Conservation (phyloP, 2,797 vertebrate genomes). For the Cossypha dichroa region DNA sequence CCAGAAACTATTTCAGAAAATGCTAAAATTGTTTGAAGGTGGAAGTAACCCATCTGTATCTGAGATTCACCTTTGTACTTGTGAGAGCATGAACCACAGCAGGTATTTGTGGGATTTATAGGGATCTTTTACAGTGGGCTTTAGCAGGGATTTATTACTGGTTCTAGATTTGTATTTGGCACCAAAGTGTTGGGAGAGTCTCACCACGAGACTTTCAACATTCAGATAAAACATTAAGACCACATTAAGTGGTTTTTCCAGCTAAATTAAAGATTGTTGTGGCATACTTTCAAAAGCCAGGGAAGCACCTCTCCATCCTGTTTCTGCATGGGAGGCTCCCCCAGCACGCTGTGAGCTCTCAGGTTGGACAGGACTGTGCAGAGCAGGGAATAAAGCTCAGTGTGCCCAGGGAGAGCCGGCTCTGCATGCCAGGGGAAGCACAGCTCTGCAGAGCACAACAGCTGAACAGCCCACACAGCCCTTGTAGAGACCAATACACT, state of each 20-base stretch:
- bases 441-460: background rate
- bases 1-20: background rate
- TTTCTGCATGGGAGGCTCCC: background rate
- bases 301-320: background rate
- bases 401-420: background rate
- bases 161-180: background rate
- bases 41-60: rapidly evolving
- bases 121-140: rapidly evolving
- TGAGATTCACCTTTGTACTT: background rate
- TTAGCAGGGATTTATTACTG: background rate
- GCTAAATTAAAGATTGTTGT: background rate
- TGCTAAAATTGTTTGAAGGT: background rate
- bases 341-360: background rate
- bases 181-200: background rate
- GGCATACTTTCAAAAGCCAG: background rate
- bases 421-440: background rate
- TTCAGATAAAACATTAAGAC: background rate
- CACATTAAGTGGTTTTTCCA: rapidly evolving
- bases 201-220: background rate
- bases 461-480: background rate
- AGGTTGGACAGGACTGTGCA: background rate
- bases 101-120: background rate
- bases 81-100: background rate
- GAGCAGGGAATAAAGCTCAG: background rate
- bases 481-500: background rate